These are phyloP conservation scores for Crossoptilon crossoptilon DNA, from an alignment of 2,797 vertebrate genomes.

Conservation along the genomic window DNA sequence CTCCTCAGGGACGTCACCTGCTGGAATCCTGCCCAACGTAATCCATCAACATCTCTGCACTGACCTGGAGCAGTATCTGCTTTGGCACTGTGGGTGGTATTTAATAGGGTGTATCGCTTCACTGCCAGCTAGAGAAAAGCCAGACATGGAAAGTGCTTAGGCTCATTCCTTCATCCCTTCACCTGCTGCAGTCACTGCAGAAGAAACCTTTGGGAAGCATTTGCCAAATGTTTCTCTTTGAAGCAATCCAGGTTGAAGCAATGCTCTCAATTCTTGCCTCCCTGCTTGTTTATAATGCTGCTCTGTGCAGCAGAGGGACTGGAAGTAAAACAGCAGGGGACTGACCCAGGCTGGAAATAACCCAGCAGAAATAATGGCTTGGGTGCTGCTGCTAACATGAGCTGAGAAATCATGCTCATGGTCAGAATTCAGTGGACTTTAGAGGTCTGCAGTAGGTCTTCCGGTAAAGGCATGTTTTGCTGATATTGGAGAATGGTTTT, in stretches of 20 bases:
- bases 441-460: background rate
- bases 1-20: accelerated
- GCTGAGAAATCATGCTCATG: too few relatives aligned
- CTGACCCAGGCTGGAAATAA: too few relatives aligned
- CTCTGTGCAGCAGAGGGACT: background rate
- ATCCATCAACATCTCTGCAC: accelerated
- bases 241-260: background rate
- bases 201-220: background rate
- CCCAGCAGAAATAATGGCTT: too few relatives aligned
- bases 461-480: background rate
- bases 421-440: background rate
- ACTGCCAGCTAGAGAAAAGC: background rate
- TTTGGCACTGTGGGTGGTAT: background rate
- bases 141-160: background rate
- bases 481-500: background rate
- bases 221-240: background rate
- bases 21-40: background rate
- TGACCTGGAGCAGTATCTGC: background rate
- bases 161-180: background rate
- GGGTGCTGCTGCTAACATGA: too few relatives aligned
- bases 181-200: background rate
- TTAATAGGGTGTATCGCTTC: background rate
- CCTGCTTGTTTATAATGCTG: background rate
- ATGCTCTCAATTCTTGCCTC: background rate
- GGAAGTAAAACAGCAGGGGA: too few relatives aligned